Evolutionary conservation across 2,113 vertebrate genomes (phyloP).

Genomic region (Syngnathus floridae): DNA sequence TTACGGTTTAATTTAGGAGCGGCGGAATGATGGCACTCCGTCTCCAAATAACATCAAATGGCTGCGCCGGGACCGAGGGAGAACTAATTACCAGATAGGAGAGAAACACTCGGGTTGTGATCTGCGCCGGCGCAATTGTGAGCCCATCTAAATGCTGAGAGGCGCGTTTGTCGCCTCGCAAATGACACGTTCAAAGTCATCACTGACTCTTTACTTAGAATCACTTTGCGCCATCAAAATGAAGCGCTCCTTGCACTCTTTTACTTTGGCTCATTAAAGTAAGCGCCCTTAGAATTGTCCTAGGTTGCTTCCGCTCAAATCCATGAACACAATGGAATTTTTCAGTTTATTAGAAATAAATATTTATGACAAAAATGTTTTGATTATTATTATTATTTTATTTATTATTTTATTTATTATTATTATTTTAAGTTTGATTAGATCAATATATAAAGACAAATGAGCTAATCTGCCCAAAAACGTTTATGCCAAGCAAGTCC

Average conservation of each 20-base stretch:
- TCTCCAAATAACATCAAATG: slow-evolving; percentile 35
- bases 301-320: neutral
- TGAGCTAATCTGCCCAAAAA: neutral
- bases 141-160: slow-evolving; percentile 11
- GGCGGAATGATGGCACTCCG: slow-evolving; percentile 28
- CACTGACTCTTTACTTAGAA: slow-evolving; percentile 6
- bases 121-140: slow-evolving; percentile 11
- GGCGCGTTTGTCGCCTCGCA: slow-evolving; percentile 9
- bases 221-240: slow-evolving; percentile 8
- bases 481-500: neutral
- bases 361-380: too few species aligned
- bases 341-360: too few species aligned
- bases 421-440: too few species aligned
- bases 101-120: slow-evolving; percentile 26
- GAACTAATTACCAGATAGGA: slow-evolving; percentile 16
- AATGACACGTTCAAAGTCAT: slow-evolving; percentile 5
- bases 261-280: slow-evolving; percentile 7
- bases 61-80: slow-evolving; percentile 24
- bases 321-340: too few species aligned
- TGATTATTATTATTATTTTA: too few species aligned
- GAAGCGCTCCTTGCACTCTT: slow-evolving; percentile 1
- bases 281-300: neutral
- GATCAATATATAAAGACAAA: neutral
- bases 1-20: slow-evolving; percentile 30
- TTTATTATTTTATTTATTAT: too few species aligned